A percentile compares a stretch with the other conserved stretches of the same genome.
phyloP scores from a whole-genome alignment of 2,797 vertebrate genomes.

The Falco berigora region DNA sequence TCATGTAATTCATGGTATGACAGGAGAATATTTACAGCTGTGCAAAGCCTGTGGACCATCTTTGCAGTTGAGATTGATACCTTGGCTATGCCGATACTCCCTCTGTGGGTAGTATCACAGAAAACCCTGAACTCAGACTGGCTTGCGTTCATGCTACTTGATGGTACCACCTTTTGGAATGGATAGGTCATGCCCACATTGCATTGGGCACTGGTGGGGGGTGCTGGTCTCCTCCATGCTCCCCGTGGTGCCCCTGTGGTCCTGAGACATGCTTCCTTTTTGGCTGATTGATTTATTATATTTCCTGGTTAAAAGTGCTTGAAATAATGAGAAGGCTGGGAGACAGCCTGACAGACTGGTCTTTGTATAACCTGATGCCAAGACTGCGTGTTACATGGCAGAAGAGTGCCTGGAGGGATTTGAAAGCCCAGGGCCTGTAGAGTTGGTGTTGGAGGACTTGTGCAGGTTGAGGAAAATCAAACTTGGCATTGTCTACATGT shows the following conservation, averaged over 20 bases:
- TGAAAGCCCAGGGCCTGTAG: neutral
- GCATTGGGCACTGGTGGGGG: neutral
- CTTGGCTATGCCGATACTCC: neutral
- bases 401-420: neutral
- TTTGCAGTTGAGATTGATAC: neutral
- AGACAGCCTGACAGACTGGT: neutral
- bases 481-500: neutral
- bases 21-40: neutral
- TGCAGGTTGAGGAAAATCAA: neutral
- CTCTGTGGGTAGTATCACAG: neutral
- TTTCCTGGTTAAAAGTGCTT: neutral
- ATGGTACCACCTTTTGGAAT: neutral
- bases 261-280: neutral
- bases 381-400: neutral
- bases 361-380: neutral
- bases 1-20: neutral
- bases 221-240: neutral
- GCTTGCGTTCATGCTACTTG: neutral
- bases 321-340: neutral
- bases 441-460: neutral
- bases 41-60: neutral
- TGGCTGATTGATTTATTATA: neutral
- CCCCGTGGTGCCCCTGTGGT: neutral
- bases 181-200: neutral
- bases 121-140: neutral